Conservation (phyloP, 2,888 invertebrate genomes). For the Idaea straminata region DNA sequence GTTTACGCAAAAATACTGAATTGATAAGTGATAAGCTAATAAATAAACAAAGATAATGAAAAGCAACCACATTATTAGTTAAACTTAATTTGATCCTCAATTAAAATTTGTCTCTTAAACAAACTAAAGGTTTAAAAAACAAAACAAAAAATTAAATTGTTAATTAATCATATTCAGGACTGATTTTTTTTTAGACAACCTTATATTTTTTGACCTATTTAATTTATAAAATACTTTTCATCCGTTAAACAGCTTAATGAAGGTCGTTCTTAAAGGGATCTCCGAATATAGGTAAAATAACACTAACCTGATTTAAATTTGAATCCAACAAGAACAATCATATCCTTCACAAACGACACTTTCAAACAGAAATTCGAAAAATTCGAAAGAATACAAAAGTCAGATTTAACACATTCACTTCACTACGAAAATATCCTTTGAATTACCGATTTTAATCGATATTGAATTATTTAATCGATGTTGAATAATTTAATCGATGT, state of each 20-base stretch:
- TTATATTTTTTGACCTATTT: too few relatives aligned
- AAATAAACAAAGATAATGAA: neutral
- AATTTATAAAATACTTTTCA: too few relatives aligned
- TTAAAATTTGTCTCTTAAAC: neutral
- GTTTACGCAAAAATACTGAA: neutral
- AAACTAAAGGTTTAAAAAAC: too few relatives aligned
- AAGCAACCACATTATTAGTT: neutral
- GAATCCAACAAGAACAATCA: too few relatives aligned
- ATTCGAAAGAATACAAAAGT: neutral
- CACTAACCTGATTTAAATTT: too few relatives aligned
- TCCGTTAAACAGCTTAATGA: too few relatives aligned
- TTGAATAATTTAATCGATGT: conserved; percentile 32
- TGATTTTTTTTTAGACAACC: too few relatives aligned
- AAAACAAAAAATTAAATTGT: too few relatives aligned
- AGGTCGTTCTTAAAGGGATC: too few relatives aligned
- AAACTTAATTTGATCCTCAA: neutral
- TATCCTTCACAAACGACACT: neutral
- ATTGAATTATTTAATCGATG: conserved; percentile 45
- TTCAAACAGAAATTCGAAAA: conserved; percentile 4
- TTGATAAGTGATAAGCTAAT: neutral
- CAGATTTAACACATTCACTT: conserved; percentile 16
- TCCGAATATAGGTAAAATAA: too few relatives aligned
- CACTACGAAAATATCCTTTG: conserved; percentile 20
- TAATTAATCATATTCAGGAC: too few relatives aligned
- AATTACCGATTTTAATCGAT: conserved; percentile 33